Evolutionary conservation across 2,797 vertebrate genomes (phyloP).

Genomic region (Eidolon dupreanum): DNA sequence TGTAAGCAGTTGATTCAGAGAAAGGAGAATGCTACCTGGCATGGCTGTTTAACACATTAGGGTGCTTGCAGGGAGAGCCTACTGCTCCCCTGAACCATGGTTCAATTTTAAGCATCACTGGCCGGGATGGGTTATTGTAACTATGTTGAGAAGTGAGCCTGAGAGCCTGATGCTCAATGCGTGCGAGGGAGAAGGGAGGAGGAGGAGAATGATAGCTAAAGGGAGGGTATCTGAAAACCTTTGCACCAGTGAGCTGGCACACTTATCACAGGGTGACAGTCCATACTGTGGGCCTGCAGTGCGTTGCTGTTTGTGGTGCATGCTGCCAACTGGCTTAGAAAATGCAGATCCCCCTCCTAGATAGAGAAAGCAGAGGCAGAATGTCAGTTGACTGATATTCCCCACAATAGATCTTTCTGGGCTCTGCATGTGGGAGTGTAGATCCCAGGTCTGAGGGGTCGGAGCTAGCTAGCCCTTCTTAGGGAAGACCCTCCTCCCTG

Average conservation of each 20-base stretch:
- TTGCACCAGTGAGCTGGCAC: constrained; percentile 71
- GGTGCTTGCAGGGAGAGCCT: constrained; percentile 83
- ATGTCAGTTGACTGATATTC: constrained; percentile 69
- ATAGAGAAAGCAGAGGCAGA: constrained; percentile 49
- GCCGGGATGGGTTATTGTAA: constrained; percentile 83
- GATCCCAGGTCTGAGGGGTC: neutral
- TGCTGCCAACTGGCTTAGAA: constrained; percentile 69
- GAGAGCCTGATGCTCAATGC: constrained; percentile 69
- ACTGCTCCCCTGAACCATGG: constrained; percentile 84
- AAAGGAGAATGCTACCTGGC: constrained; percentile 75
- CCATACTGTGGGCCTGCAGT: constrained; percentile 47
- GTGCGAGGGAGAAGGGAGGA: constrained; percentile 31
- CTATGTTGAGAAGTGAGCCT: constrained; percentile 78
- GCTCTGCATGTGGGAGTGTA: neutral
- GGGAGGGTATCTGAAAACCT: constrained; percentile 79
- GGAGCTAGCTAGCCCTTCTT: neutral
- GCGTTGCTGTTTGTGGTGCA: constrained; percentile 37
- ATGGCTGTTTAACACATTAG: constrained; percentile 85
- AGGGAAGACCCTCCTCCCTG: neutral
- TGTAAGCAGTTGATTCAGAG: constrained; percentile 77
- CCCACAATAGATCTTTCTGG: constrained; percentile 48
- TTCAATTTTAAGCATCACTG: constrained; percentile 88
- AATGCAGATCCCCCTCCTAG: constrained; percentile 48
- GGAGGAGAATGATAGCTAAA: constrained; percentile 71
- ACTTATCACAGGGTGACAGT: constrained; percentile 68